phyloP scores from a whole-genome alignment of 2,888 invertebrate genomes.

The Leucophenga montana region DNA sequence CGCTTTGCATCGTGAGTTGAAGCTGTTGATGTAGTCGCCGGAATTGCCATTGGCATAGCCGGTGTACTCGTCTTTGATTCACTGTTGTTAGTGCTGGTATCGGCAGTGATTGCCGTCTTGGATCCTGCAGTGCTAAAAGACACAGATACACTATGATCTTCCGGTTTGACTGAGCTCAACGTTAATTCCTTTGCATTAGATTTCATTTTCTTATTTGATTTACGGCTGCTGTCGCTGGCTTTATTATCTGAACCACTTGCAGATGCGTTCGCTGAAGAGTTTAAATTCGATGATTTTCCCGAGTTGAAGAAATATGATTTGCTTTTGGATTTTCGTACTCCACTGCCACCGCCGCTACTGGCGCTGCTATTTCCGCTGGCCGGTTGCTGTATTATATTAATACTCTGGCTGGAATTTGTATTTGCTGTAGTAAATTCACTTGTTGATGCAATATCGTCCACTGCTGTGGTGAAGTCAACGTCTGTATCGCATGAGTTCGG shows the following conservation, averaged over 20 bases:
- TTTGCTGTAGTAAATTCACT: constrained; percentile 34
- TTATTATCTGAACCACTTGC: constrained; percentile 66
- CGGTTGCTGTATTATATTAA: constrained; percentile 41
- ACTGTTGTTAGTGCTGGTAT: constrained; percentile 22
- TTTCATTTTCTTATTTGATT: constrained; percentile 63
- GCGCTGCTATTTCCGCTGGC: constrained; percentile 61
- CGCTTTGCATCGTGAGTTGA: constrained; percentile 60
- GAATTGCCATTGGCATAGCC: constrained; percentile 21
- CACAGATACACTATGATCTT: constrained; percentile 55
- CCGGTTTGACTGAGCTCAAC: constrained; percentile 62
- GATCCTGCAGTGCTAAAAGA: constrained; percentile 30
- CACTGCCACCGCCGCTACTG: constrained; percentile 56
- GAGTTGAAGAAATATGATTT: constrained; percentile 61
- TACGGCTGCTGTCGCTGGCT: constrained; percentile 56
- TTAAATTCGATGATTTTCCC: constrained; percentile 55
- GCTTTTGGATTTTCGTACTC: constrained; percentile 54
- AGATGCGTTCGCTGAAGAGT: constrained; percentile 62
- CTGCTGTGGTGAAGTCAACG: constrained; percentile 58
- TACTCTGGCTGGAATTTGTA: constrained; percentile 44
- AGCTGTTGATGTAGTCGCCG: not conserved
- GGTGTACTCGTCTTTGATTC: constrained; percentile 25
- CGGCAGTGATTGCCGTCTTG: not conserved
- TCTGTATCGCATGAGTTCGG: constrained; percentile 46
- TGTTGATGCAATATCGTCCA: constrained; percentile 53
- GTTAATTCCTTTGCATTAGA: constrained; percentile 68